Evolutionary conservation across 1,140 invertebrate species (phyloP).

Genomic region (Musca domestica): DNA sequence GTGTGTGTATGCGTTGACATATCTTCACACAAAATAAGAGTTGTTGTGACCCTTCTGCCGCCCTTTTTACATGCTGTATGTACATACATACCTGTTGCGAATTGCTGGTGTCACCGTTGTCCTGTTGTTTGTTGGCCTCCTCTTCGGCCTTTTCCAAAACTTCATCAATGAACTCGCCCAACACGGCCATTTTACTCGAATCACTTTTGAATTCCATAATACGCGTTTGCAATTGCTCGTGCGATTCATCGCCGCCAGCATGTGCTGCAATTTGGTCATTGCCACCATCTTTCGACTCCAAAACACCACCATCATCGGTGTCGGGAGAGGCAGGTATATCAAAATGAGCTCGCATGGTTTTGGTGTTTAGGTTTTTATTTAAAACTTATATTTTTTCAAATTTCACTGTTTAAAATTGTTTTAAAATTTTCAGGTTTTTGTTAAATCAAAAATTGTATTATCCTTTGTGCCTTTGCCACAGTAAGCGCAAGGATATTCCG

Average conservation of each 20-base stretch:
- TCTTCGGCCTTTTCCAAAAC: constrained; percentile 45
- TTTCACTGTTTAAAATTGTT: not conserved
- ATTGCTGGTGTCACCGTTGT: constrained; percentile 29
- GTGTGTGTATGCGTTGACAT: too few relatives aligned
- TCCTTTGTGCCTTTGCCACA: too few relatives aligned
- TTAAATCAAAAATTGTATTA: not conserved
- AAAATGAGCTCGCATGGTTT: constrained; percentile 50
- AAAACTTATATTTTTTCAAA: constrained; percentile 23
- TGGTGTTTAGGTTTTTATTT: constrained; percentile 12
- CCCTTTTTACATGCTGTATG: too few relatives aligned
- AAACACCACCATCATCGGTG: constrained; percentile 24
- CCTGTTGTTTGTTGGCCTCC: constrained; percentile 39
- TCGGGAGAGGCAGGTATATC: constrained; percentile 43
- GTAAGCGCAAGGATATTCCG: not conserved
- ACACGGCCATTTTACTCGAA: constrained; percentile 45
- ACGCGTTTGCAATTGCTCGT: constrained; percentile 34
- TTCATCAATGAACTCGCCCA: constrained; percentile 47
- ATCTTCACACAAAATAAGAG: too few relatives aligned
- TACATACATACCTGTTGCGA: constrained; percentile 46
- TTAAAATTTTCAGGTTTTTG: too few relatives aligned
- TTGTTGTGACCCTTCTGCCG: too few relatives aligned
- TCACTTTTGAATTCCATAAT: constrained; percentile 48
- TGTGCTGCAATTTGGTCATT: too few relatives aligned
- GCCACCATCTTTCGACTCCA: constrained; percentile 37
- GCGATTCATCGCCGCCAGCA: not conserved